Evolutionary conservation across 2,888 invertebrate genomes (phyloP).

Genomic region (Fabriciana adippe): DNA sequence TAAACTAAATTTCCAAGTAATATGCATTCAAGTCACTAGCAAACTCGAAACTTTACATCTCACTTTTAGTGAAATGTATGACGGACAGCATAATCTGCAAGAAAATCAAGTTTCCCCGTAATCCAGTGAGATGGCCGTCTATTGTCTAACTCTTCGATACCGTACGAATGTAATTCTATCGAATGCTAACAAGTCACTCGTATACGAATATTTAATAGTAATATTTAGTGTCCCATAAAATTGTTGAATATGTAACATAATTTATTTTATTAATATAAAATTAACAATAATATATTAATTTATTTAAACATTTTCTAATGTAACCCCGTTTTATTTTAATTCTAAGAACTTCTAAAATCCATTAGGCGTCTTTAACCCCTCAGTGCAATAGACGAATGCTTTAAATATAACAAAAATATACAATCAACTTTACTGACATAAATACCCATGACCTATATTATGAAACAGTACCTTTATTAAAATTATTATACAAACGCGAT

Average conservation of each 20-base stretch:
- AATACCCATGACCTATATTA: background rate
- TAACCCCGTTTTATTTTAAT: too few relatives aligned
- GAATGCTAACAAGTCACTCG: slow-evolving; percentile 14
- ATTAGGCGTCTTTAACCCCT: too few relatives aligned
- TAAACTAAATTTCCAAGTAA: slow-evolving; percentile 11
- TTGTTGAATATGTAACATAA: background rate
- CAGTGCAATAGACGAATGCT: too few relatives aligned
- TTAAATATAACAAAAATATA: background rate
- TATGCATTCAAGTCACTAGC: slow-evolving; percentile 45
- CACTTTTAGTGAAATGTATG: slow-evolving; percentile 59
- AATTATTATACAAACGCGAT: slow-evolving; percentile 27
- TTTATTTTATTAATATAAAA: too few relatives aligned
- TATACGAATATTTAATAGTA: background rate
- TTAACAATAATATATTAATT: too few relatives aligned
- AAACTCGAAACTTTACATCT: slow-evolving; percentile 50
- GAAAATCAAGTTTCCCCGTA: slow-evolving; percentile 73
- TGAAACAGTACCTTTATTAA: slow-evolving; percentile 6
- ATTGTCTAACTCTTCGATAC: slow-evolving; percentile 40
- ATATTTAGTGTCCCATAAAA: background rate
- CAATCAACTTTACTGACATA: background rate
- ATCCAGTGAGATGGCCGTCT: slow-evolving; percentile 60
- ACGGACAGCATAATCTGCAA: slow-evolving; percentile 69
- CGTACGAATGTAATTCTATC: slow-evolving; percentile 19
- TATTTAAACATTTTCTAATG: too few relatives aligned
- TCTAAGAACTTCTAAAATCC: too few relatives aligned